phyloP scores from a whole-genome alignment of 2,888 invertebrate species.

The Marronus borbonicus region DNA sequence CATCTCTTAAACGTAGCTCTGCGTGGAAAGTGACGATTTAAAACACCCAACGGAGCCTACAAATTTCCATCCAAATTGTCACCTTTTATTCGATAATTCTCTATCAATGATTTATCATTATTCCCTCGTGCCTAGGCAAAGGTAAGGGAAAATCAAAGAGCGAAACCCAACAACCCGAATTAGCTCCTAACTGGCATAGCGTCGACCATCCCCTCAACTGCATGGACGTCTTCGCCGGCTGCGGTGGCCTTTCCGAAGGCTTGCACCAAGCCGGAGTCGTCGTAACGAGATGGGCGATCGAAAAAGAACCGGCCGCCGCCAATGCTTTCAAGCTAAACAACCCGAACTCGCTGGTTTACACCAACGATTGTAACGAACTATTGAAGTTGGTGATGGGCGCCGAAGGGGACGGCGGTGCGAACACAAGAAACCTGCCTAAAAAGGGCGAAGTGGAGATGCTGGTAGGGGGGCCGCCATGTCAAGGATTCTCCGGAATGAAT shows the following conservation, averaged over 20 bases:
- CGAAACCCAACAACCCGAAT: slow-evolving; percentile 25
- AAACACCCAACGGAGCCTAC: too few species aligned
- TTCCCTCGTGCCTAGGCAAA: slow-evolving; percentile 70
- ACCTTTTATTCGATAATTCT: too few species aligned
- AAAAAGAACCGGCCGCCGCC: slow-evolving; percentile 84
- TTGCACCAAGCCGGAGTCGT: slow-evolving; percentile 80
- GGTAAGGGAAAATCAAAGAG: slow-evolving; percentile 76
- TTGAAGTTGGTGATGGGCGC: slow-evolving; percentile 80
- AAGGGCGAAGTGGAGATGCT: slow-evolving; percentile 88
- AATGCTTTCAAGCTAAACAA: slow-evolving; percentile 86
- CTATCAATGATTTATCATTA: neutral
- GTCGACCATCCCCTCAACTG: slow-evolving; percentile 74
- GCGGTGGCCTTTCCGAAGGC: slow-evolving; percentile 87
- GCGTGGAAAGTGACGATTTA: too few species aligned
- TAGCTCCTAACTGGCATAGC: slow-evolving; percentile 54
- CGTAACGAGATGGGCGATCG: slow-evolving; percentile 86
- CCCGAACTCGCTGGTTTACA: slow-evolving; percentile 81
- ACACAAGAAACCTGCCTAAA: slow-evolving; percentile 73
- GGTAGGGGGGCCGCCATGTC: slow-evolving; percentile 91
- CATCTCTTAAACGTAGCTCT: too few species aligned
- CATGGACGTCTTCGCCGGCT: slow-evolving; percentile 89
- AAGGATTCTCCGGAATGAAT: slow-evolving; percentile 93
- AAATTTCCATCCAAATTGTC: too few species aligned
- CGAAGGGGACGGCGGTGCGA: slow-evolving; percentile 55
- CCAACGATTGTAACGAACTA: slow-evolving; percentile 86